phyloP scores from a whole-genome alignment of 2,797 vertebrate genomes.

The Myiothlypis coronata region DNA sequence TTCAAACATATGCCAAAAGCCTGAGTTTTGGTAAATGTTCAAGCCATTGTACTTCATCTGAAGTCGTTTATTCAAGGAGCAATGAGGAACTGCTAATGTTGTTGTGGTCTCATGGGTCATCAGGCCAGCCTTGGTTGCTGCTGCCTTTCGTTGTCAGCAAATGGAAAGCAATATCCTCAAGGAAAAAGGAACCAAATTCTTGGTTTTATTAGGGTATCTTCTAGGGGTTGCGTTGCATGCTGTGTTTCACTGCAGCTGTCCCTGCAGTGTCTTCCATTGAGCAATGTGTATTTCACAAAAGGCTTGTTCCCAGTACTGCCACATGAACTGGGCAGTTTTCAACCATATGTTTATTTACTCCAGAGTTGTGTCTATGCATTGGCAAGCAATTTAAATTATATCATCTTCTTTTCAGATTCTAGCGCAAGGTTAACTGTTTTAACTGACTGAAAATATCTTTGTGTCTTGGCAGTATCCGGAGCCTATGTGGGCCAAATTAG shows the following conservation, averaged over 20 bases:
- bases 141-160: background rate
- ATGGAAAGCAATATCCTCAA: background rate
- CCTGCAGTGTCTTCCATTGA: background rate
- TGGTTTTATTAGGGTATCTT: background rate
- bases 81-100: background rate
- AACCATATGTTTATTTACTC: background rate
- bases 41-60: background rate
- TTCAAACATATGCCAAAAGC: background rate
- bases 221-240: background rate
- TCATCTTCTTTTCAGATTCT: background rate
- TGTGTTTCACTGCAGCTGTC: background rate
- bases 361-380: background rate
- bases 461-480: background rate
- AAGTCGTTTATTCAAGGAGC: background rate
- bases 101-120: background rate
- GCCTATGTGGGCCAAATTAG: background rate
- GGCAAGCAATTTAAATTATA: background rate
- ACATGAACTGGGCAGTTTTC: background rate
- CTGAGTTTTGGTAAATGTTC: background rate
- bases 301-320: background rate
- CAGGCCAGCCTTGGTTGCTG: background rate
- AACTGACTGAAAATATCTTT: background rate
- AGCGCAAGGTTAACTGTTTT: background rate
- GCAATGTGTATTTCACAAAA: accelerated
- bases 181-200: background rate